Percentiles rank a stretch among this genome's conserved stretches.
Evolutionary conservation across 2,888 invertebrate species (phyloP).

Genomic region (Deladenus siricidicola): DNA sequence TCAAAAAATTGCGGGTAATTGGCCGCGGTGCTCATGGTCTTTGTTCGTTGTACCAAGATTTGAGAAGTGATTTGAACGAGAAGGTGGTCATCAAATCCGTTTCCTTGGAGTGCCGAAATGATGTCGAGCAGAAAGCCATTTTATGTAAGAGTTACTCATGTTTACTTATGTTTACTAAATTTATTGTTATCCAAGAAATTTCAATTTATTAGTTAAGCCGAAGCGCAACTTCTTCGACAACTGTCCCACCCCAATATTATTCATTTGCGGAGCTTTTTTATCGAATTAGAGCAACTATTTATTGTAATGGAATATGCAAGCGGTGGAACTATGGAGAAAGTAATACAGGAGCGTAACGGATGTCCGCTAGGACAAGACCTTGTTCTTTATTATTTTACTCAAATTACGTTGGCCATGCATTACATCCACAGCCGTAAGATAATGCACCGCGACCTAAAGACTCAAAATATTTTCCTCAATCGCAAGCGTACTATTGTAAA

Average conservation of each 20-base stretch:
- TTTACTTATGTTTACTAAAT: not conserved
- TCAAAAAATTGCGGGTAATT: conserved; percentile 14
- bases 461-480: conserved; percentile 75
- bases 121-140: conserved; percentile 15
- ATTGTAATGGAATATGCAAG: conserved; percentile 83
- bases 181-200: not conserved
- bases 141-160: conserved; percentile 8
- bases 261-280: conserved; percentile 55
- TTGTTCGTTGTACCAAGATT: conserved; percentile 7
- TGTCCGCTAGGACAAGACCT: conserved; percentile 60
- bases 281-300: conserved; percentile 58
- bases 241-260: conserved; percentile 70
- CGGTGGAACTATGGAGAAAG: conserved; percentile 66
- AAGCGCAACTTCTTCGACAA: conserved; percentile 64
- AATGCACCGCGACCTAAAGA: conserved; percentile 72
- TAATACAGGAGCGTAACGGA: conserved; percentile 58
- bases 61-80: conserved; percentile 13
- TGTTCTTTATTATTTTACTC: conserved; percentile 46
- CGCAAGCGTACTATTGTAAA: conserved; percentile 57
- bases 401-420: conserved; percentile 67
- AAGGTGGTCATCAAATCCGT: conserved; percentile 18
- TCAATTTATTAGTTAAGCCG: conserved; percentile 29
- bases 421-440: conserved; percentile 68
- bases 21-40: conserved; percentile 16
- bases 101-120: conserved; percentile 18